These are phyloP conservation scores for Brachionus sp. DNA, from an alignment of 1,140 invertebrate genomes.

Conservation along the genomic window DNA sequence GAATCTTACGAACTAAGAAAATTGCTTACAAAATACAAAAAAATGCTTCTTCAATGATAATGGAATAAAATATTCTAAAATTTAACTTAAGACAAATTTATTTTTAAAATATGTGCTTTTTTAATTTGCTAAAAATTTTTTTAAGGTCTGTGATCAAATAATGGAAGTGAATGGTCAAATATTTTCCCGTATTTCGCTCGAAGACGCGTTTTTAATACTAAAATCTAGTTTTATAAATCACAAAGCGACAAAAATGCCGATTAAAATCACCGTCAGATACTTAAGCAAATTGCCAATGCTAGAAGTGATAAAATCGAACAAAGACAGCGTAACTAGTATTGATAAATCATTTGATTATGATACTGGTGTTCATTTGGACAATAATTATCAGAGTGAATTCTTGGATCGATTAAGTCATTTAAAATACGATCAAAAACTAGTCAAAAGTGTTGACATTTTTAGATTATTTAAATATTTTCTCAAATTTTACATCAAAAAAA, in stretches of 20 bases:
- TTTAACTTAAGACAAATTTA: too few species aligned
- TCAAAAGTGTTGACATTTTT: neutral
- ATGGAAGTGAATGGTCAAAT: slow-evolving; percentile 41
- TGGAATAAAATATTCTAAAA: too few species aligned
- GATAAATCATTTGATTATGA: slow-evolving; percentile 15
- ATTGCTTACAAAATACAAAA: too few species aligned
- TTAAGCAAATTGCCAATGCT: slow-evolving; percentile 11
- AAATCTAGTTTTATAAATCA: slow-evolving; percentile 33
- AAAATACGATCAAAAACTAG: neutral
- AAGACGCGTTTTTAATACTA: slow-evolving; percentile 9
- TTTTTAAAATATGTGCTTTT: too few species aligned
- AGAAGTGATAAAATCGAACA: slow-evolving; percentile 3
- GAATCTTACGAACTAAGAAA: too few species aligned
- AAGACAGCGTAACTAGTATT: slow-evolving; percentile 21
- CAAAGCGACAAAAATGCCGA: slow-evolving; percentile 1
- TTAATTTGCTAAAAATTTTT: neutral
- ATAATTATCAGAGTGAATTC: neutral
- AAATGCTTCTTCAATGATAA: too few species aligned
- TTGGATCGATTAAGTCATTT: neutral
- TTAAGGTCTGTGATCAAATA: slow-evolving; percentile 32
- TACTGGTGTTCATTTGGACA: neutral
- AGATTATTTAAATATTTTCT: slow-evolving; percentile 24
- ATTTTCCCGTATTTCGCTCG: slow-evolving; percentile 29
- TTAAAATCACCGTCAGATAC: slow-evolving; percentile 30
- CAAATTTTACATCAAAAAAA: neutral